Evolutionary conservation across 2,888 invertebrate genomes (phyloP).

Genomic region (Thera obeliscata): DNA sequence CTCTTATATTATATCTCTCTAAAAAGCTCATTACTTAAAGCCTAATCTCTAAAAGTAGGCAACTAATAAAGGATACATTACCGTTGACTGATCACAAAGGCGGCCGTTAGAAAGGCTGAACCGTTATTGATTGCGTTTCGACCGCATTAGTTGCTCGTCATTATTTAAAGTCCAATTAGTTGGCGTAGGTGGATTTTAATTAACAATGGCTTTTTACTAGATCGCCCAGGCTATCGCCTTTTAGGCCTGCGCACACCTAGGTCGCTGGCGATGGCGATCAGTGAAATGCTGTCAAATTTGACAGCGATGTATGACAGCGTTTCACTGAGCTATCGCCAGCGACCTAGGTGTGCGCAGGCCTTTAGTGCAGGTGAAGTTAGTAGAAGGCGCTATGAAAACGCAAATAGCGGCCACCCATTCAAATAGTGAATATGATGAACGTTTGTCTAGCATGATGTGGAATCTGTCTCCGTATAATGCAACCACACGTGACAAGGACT

Average conservation of each 20-base stretch:
- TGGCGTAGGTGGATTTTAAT: slow-evolving; percentile 13
- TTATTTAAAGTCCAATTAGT: slow-evolving; percentile 38
- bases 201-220: slow-evolving; percentile 8
- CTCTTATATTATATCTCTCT: background rate
- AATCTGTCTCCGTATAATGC: slow-evolving; percentile 9
- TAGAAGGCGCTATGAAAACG: too few species aligned
- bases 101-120: slow-evolving; percentile 32
- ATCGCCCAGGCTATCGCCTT: too few species aligned
- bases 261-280: too few species aligned
- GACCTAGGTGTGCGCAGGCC: too few species aligned
- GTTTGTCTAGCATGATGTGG: slow-evolving; percentile 9
- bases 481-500: slow-evolving; percentile 51
- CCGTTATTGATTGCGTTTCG: slow-evolving; percentile 37
- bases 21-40: slow-evolving; percentile 3
- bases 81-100: slow-evolving; percentile 17
- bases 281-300: too few species aligned
- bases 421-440: background rate
- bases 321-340: too few species aligned
- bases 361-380: too few species aligned
- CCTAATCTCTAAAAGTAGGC: slow-evolving; percentile 12
- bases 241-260: too few species aligned
- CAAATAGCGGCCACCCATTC: background rate
- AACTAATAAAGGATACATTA: slow-evolving; percentile 12
- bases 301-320: too few species aligned
- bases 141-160: slow-evolving; percentile 26